phyloP scores from a whole-genome alignment of 2,797 vertebrate species.

The Periophthalmus magnuspinnatus region DNA sequence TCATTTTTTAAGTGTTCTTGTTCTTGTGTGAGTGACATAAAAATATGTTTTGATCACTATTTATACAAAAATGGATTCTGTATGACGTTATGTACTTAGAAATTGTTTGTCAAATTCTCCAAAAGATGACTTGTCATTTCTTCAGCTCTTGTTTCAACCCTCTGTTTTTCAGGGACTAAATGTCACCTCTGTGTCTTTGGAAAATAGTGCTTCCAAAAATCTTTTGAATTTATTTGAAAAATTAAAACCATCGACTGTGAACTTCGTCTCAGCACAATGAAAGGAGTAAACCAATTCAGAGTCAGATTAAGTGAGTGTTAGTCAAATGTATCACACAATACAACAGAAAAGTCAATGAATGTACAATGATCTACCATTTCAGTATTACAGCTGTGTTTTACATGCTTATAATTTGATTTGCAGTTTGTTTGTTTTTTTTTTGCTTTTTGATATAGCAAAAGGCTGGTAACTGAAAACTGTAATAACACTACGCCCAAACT shows the following conservation, averaged over 20 bases:
- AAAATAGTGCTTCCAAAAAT: slow-evolving; percentile 68
- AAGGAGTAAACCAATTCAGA: slow-evolving; percentile 16
- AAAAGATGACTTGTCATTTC: slow-evolving; percentile 45
- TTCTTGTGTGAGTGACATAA: slow-evolving; percentile 68
- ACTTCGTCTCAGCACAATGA: slow-evolving; percentile 56
- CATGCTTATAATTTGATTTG: slow-evolving; percentile 20
- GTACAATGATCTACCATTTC: slow-evolving; percentile 48
- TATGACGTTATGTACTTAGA: slow-evolving; percentile 51
- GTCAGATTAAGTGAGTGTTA: not conserved
- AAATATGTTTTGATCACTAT: slow-evolving; percentile 79
- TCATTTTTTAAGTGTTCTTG: slow-evolving; percentile 69
- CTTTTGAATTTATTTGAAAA: slow-evolving; percentile 29
- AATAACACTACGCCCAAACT: not conserved
- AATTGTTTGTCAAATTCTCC: slow-evolving; percentile 65
- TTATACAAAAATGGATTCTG: slow-evolving; percentile 76
- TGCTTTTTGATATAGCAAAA: not conserved
- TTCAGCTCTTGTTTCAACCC: slow-evolving; percentile 34
- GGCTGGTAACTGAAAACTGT: not conserved
- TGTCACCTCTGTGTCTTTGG: slow-evolving; percentile 70
- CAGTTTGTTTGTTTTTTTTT: not conserved
- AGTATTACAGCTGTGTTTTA: slow-evolving; percentile 42
- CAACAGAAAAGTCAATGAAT: slow-evolving; percentile 49
- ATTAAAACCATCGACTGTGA: slow-evolving; percentile 54
- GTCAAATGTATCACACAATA: slow-evolving; percentile 45
- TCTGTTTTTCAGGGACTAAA: slow-evolving; percentile 58